Evolutionary conservation across 2,797 vertebrate genomes (phyloP).

Genomic region (Anisognathus igniventris): DNA sequence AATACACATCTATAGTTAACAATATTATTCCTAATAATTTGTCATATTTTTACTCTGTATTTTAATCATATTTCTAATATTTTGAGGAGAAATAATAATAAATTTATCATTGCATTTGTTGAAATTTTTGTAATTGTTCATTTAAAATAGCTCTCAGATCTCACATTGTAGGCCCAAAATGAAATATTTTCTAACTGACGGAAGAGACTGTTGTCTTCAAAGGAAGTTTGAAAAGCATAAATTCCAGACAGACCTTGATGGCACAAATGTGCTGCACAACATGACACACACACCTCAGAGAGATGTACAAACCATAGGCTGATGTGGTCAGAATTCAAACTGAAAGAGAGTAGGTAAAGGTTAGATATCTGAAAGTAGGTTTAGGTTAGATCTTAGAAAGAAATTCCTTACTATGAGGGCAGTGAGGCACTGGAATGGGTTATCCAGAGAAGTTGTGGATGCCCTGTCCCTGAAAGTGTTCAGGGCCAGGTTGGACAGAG

Average conservation of each 20-base stretch:
- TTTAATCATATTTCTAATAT: not conserved
- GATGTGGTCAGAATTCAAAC: not conserved
- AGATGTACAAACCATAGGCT: not conserved
- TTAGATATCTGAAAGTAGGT: not conserved
- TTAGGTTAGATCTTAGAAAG: not conserved
- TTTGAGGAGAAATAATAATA: not conserved
- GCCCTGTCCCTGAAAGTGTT: not conserved
- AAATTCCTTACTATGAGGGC: not conserved
- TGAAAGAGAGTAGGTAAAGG: not conserved
- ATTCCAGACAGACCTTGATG: not conserved
- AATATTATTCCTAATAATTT: not conserved
- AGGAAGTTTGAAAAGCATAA: not conserved
- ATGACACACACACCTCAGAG: not conserved
- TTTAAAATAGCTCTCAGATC: not conserved
- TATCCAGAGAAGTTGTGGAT: not conserved
- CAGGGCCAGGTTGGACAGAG: not conserved
- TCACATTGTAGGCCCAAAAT: not conserved
- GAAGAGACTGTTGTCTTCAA: not conserved
- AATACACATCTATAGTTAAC: not conserved
- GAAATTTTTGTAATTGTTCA: not conserved
- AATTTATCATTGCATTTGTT: not conserved
- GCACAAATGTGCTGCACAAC: not conserved
- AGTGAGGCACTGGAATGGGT: not conserved
- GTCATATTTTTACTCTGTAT: not conserved
- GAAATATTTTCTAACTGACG: not conserved